Conservation (phyloP, 2,797 vertebrate species). For the Enteromius afrohamiltoni region DNA sequence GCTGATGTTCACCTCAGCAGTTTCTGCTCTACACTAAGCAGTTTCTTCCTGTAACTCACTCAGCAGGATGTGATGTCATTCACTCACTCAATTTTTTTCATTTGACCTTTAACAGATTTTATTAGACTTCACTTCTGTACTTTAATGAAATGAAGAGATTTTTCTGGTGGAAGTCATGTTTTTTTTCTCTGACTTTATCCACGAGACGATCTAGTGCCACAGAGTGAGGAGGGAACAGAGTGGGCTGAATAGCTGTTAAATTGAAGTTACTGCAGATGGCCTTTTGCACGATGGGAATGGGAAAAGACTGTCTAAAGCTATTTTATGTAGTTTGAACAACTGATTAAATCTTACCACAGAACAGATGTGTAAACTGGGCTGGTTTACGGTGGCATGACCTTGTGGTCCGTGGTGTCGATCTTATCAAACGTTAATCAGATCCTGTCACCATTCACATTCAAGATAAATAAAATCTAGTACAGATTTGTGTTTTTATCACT, state of each 20-base stretch:
- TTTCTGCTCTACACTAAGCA: background rate
- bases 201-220: background rate
- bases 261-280: no score
- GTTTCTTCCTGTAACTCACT: slow-evolving; percentile 13
- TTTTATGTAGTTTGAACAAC: background rate
- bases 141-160: background rate
- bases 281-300: no score
- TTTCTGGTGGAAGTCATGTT: background rate
- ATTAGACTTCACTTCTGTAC: background rate
- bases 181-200: background rate
- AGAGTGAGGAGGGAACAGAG: no score
- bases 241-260: background rate
- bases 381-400: background rate
- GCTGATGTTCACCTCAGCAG: slow-evolving; percentile 6
- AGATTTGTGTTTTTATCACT: background rate
- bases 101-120: background rate
- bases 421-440: background rate
- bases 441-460: background rate
- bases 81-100: background rate
- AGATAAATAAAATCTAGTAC: background rate
- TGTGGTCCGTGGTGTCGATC: background rate
- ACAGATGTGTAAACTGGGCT: background rate
- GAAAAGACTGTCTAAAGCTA: background rate
- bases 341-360: background rate
- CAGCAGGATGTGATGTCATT: slow-evolving; percentile 21